Evolutionary conservation across 2,797 vertebrate species (phyloP).

Genomic region (Florisuga fusca): DNA sequence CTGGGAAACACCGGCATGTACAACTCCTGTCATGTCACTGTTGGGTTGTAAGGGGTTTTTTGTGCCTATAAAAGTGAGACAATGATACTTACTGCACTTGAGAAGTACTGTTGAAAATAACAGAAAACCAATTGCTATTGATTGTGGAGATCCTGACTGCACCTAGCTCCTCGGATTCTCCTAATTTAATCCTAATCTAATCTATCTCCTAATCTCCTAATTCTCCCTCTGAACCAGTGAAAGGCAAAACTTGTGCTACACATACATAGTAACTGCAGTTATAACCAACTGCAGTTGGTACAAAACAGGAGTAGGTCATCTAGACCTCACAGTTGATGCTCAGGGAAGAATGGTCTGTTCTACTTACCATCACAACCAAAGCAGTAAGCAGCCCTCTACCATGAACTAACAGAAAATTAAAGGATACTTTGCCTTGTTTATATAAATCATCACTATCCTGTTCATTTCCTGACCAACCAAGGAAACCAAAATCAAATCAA

Average conservation of each 20-base stretch:
- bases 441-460: background rate
- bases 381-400: background rate
- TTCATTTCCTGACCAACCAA: background rate
- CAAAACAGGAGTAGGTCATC: background rate
- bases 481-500: constrained; percentile 7
- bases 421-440: background rate
- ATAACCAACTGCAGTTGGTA: background rate
- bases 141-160: background rate
- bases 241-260: background rate
- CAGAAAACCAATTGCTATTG: background rate
- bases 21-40: background rate
- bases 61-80: background rate
- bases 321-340: background rate
- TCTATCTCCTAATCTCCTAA: no score
- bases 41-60: background rate
- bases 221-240: background rate
- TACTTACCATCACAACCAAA: background rate
- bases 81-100: background rate
- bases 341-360: background rate
- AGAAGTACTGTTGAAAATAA: background rate
- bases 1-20: background rate
- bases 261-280: background rate
- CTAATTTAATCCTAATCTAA: no score
- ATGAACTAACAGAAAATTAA: background rate
- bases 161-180: background rate